Conservation (phyloP, 2,797 vertebrate genomes). For the Hafferia zeledoni region DNA sequence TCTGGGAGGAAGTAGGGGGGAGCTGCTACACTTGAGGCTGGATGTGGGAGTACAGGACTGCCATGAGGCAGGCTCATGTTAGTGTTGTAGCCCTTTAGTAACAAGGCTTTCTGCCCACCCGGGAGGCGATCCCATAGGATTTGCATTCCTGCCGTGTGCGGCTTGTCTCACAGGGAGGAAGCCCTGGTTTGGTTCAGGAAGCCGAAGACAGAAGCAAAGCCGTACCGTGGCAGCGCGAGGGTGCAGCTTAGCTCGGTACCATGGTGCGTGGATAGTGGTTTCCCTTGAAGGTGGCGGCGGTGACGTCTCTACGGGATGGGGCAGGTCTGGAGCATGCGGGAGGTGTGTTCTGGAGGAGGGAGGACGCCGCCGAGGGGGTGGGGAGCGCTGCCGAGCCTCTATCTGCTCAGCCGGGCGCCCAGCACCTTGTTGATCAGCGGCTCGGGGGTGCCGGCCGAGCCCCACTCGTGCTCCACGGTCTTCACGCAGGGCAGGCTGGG, state of each 20-base stretch:
- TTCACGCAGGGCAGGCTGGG: conserved; percentile 85
- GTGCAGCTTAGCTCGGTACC: neutral
- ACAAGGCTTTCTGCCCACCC: neutral
- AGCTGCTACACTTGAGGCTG: neutral
- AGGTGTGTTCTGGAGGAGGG: neutral
- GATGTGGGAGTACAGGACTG: neutral
- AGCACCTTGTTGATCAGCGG: conserved; percentile 11
- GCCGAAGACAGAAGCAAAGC: conserved; percentile 39
- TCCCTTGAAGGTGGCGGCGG: neutral
- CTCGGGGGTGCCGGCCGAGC: conserved; percentile 68
- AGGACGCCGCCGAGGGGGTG: accelerated
- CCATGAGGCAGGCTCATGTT: accelerated
- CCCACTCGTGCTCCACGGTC: conserved; percentile 83
- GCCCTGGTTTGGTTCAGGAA: neutral
- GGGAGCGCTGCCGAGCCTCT: accelerated
- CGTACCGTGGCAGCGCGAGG: neutral
- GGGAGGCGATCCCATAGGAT: neutral
- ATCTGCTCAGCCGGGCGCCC: neutral
- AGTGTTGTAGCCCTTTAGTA: neutral
- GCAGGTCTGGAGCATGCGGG: conserved; percentile 37
- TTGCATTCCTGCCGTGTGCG: accelerated
- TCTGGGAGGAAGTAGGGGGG: neutral
- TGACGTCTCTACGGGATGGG: neutral
- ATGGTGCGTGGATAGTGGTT: conserved; percentile 46
- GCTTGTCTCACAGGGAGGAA: accelerated